Base-by-base conservation (phyloP, 2,113 vertebrate genomes). In the Odocoileus hemionus region DNA sequence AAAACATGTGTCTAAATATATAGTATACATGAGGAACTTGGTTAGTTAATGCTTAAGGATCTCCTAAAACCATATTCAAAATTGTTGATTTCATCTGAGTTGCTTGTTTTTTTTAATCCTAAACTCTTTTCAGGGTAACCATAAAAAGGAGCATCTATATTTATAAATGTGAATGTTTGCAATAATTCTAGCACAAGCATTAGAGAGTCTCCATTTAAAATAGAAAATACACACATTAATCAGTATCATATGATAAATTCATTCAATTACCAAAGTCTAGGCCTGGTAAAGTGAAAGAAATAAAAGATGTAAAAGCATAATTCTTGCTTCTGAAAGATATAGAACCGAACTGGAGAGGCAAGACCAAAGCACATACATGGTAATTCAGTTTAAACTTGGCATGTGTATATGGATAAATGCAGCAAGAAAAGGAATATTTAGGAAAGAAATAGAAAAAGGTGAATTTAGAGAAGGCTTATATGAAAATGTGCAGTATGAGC, bases 1-100 rank as follows among this genome's bases (percentile, higher is more conserved):
- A 98, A 96, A 96, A 98, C 89, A 95, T 98, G 97, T 96, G 26
- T n/a, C 89, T 98, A 6, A 64, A 96, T 64, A n/a, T 54, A 39
- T 33, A 70, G 88, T 84, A 96, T 55, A 67, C 4, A 0, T 1
- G 83, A 98, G 95, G 67, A 98, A 89, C 76, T 28, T 92, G 0
- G 25, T 54, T 19, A 87, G 12, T 10, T 83, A 45, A 67, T 97
- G 87, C 91, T 70, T 94, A 86, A 47, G 5, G 3, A 54, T 60
- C 9, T 11, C 43, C 86, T n/a, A 86, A 93, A 79, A 17, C 2
- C 30, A 87, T 61, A 17, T 86, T 36, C 25, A 52, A 93, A 87
- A 57, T n/a, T 94, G 33, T 70, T 86, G 17, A 86, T 85, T 74
- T 86, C 12, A 76, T 30, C 25, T 76, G 19, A 74, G 21, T 50